A percentile compares a stretch with the other conserved stretches of the same genome.
phyloP scores from a whole-genome alignment of 2,888 invertebrate species.

The Cecidostiba fungosa region DNA sequence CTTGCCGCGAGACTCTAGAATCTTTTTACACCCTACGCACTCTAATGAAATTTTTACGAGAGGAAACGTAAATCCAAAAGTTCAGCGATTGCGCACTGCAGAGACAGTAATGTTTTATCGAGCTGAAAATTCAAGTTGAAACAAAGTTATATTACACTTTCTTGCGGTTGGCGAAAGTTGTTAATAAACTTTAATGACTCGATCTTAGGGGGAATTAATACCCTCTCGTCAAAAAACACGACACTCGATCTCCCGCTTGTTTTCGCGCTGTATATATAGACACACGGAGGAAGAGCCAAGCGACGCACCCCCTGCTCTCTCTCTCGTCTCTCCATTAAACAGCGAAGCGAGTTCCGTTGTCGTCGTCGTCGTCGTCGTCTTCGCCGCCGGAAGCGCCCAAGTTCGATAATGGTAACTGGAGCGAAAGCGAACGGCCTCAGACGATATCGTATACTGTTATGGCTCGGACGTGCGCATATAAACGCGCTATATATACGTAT shows the following conservation, averaged over 20 bases:
- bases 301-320: background rate
- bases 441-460: slow-evolving; percentile 31
- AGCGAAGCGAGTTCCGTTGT: background rate
- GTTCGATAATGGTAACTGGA: slow-evolving; percentile 71
- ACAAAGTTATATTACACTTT: background rate
- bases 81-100: background rate
- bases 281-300: background rate
- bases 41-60: slow-evolving; percentile 33
- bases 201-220: background rate
- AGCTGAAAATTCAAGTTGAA: slow-evolving; percentile 16
- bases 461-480: slow-evolving; percentile 9
- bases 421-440: slow-evolving; percentile 51
- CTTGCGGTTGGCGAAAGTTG: background rate
- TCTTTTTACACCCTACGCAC: background rate
- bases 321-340: background rate
- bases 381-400: slow-evolving; percentile 67
- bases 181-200: slow-evolving; percentile 1
- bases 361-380: slow-evolving; percentile 52
- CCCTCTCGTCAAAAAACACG: slow-evolving; percentile 7
- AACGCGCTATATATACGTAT: background rate
- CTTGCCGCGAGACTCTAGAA: slow-evolving; percentile 10
- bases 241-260: slow-evolving; percentile 7
- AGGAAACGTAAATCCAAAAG: background rate
- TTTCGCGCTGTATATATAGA: background rate
- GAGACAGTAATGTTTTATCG: slow-evolving; percentile 7